A percentile compares a stretch with the other conserved stretches of the same genome.
These are phyloP conservation scores for Cartodere bifasciata DNA, from an alignment of 2,888 invertebrate species.

Conservation along the genomic window DNA sequence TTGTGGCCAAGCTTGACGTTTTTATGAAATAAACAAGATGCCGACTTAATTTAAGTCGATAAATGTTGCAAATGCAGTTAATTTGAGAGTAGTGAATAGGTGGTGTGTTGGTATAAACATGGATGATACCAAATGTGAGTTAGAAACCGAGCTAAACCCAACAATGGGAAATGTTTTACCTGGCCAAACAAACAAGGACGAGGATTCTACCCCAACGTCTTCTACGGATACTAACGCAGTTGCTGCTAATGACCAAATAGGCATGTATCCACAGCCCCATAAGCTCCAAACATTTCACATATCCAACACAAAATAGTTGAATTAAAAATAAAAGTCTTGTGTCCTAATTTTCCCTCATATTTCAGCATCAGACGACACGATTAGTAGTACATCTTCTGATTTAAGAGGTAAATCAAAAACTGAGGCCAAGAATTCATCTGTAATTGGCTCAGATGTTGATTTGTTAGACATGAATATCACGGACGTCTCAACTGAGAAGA, in stretches of 20 bases:
- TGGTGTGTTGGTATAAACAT: slow-evolving; percentile 2
- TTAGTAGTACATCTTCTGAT: slow-evolving; percentile 31
- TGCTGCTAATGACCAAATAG: slow-evolving; percentile 1
- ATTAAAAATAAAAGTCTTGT: background rate
- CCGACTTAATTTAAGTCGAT: background rate
- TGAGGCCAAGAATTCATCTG: background rate
- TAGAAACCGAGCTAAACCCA: slow-evolving; percentile 27
- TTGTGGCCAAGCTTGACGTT: too few relatives aligned
- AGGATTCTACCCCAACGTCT: slow-evolving; percentile 30
- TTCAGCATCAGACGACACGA: slow-evolving; percentile 26
- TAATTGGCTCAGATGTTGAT: slow-evolving; percentile 12
- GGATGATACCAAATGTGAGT: background rate
- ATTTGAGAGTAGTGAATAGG: background rate
- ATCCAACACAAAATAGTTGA: too few relatives aligned
- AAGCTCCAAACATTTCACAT: too few relatives aligned
- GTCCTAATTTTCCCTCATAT: slow-evolving; percentile 1
- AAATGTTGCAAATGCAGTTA: background rate
- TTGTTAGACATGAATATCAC: slow-evolving; percentile 25
- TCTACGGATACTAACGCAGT: slow-evolving; percentile 26
- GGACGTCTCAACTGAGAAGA: slow-evolving; percentile 24
- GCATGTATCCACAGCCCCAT: background rate
- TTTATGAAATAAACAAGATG: background rate
- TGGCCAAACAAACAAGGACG: slow-evolving; percentile 22
- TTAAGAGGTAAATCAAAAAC: slow-evolving; percentile 16
- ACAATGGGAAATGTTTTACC: slow-evolving; percentile 27